Evolutionary conservation across 2,113 vertebrate species (phyloP).

Genomic region (Spea multiplicata): DNA sequence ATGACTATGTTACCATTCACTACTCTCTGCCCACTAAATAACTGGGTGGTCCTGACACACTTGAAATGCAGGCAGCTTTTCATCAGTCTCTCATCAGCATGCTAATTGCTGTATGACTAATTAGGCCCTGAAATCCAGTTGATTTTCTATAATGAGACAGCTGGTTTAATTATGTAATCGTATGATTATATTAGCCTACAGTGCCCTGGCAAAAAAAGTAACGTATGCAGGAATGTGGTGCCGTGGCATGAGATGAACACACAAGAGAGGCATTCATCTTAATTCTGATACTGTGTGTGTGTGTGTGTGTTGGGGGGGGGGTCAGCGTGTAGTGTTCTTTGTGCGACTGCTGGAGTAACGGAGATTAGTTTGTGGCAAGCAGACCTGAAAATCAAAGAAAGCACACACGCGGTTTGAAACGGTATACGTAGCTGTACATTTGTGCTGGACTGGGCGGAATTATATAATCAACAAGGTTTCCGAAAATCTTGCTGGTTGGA

Average conservation of each 20-base stretch:
- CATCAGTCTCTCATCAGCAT: constrained; percentile 80
- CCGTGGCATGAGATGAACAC: constrained; percentile 50
- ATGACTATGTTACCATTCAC: constrained; percentile 33
- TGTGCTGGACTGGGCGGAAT: background rate
- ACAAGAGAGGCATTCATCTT: constrained; percentile 51
- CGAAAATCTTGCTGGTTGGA: too few species aligned
- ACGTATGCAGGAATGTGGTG: constrained; percentile 59
- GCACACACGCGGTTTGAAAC: background rate
- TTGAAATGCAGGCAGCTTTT: constrained; percentile 70
- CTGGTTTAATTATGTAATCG: constrained; percentile 93
- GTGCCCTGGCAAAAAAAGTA: constrained; percentile 68
- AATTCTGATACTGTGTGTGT: constrained; percentile 25
- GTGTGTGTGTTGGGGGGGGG: constrained; percentile 3
- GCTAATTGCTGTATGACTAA: constrained; percentile 88
- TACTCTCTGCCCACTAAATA: constrained; percentile 50
- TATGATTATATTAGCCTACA: constrained; percentile 84
- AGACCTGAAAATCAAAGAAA: background rate
- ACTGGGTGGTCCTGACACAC: constrained; percentile 70
- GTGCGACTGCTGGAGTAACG: constrained; percentile 4
- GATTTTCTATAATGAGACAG: constrained; percentile 91
- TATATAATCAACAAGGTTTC: too few species aligned
- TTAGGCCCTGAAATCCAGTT: constrained; percentile 89
- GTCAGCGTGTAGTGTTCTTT: constrained; percentile 30
- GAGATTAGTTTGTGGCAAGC: constrained; percentile 26
- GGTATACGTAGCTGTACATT: background rate